A percentile compares a stretch with the other conserved stretches of the same genome.
phyloP scores from a whole-genome alignment of 1,140 invertebrate species.

The Halesus radiatus region DNA sequence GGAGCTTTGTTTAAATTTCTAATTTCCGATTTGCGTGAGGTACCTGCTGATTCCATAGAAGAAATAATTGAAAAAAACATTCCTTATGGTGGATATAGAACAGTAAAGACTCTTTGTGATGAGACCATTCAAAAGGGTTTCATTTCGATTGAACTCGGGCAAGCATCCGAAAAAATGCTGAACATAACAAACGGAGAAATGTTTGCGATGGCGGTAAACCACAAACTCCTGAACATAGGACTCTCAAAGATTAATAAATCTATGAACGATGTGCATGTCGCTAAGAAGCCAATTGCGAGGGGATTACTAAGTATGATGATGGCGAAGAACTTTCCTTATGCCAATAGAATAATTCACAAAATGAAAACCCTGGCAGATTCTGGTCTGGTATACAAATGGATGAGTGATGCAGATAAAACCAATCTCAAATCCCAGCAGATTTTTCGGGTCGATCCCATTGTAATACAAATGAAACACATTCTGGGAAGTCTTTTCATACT shows the following conservation, averaged over 20 bases:
- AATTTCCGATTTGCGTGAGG: neutral
- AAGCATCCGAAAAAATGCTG: neutral
- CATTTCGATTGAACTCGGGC: neutral
- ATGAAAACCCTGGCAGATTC: neutral
- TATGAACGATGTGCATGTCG: neutral
- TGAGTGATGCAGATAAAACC: neutral
- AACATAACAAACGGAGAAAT: neutral
- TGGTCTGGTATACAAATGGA: constrained; percentile 11
- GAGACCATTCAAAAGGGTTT: neutral
- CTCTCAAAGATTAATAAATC: neutral
- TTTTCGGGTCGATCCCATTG: neutral
- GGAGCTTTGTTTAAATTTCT: neutral
- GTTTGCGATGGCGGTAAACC: neutral
- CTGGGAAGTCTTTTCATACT: constrained; percentile 22
- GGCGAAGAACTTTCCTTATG: constrained; percentile 11
- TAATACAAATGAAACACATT: constrained; percentile 22
- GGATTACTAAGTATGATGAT: neutral
- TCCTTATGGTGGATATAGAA: neutral
- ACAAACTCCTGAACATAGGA: neutral
- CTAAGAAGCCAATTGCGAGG: neutral
- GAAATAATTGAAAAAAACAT: constrained; percentile 15
- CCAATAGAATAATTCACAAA: neutral
- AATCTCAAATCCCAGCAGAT: neutral
- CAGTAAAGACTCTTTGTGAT: neutral
- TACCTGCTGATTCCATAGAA: neutral